A percentile compares a stretch with the other conserved stretches of the same genome.
These are phyloP conservation scores for Thrips palmi DNA, from an alignment of 1,140 invertebrate genomes.

Conservation along the genomic window DNA sequence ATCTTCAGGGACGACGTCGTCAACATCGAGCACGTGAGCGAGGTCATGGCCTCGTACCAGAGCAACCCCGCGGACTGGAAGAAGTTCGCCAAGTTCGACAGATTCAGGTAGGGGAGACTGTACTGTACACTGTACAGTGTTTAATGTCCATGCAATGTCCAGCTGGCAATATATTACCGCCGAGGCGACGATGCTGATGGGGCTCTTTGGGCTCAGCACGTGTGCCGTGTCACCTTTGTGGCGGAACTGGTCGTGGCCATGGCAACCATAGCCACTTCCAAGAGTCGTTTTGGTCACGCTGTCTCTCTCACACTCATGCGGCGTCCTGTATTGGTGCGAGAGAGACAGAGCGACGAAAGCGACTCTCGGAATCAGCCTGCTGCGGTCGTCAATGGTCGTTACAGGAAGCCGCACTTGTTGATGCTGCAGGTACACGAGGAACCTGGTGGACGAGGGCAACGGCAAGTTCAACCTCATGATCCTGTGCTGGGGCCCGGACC, in stretches of 20 bases:
- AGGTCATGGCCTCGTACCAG: conserved; percentile 69
- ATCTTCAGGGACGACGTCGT: conserved; percentile 28
- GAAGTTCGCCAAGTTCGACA: conserved; percentile 88
- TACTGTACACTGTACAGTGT: not conserved
- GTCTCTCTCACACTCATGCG: not conserved
- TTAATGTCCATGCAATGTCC: not conserved
- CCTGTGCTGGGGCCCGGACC: conserved; percentile 91
- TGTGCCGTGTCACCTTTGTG: not conserved
- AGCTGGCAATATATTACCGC: not conserved
- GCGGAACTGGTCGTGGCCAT: not conserved
- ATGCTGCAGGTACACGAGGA: conserved; percentile 66
- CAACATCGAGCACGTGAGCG: conserved; percentile 73
- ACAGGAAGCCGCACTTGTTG: not conserved
- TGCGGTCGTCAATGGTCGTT: not conserved
- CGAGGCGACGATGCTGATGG: not conserved
- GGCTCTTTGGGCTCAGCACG: not conserved
- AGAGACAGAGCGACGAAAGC: too few species aligned
- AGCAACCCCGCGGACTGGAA: conserved; percentile 82
- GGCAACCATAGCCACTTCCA: too few species aligned
- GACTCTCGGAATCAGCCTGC: too few species aligned
- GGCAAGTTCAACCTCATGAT: conserved; percentile 96
- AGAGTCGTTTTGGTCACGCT: not conserved
- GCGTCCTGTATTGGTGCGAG: not conserved
- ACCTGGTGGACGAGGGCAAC: conserved; percentile 85
- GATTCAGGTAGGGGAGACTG: conserved; percentile 49